Conservation (phyloP, 2,888 invertebrate species). For the Mycalesis mineus region DNA sequence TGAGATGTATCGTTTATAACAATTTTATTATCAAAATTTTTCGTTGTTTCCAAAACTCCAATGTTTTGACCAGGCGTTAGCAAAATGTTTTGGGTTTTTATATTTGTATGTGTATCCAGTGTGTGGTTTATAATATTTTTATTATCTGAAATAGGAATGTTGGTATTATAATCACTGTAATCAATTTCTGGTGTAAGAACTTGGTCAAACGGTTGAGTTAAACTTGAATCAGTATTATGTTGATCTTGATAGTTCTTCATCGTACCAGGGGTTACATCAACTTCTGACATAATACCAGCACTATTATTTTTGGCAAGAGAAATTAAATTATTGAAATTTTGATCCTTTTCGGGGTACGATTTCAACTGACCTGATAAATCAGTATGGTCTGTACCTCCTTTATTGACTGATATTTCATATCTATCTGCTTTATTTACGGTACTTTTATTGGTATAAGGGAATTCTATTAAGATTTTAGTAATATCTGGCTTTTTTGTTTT, state of each 20-base stretch:
- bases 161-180: too few species aligned
- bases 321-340: not conserved
- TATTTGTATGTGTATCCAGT: not conserved
- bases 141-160: not conserved
- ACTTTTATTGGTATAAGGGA: not conserved
- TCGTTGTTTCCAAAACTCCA: not conserved
- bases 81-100: not conserved
- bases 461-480: not conserved
- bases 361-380: not conserved
- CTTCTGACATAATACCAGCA: not conserved
- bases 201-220: too few species aligned
- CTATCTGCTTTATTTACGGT: too few species aligned
- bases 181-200: too few species aligned
- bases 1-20: not conserved
- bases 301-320: not conserved
- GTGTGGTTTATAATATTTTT: not conserved
- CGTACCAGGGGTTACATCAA: not conserved
- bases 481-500: not conserved
- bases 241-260: not conserved
- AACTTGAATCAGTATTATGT: not conserved
- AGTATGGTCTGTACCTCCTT: too few species aligned
- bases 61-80: too few species aligned
- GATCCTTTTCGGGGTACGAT: not conserved
- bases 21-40: not conserved
- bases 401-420: not conserved